These are phyloP conservation scores for Carassius gibelio DNA, from an alignment of 2,113 vertebrate species.

Conservation along the genomic window DNA sequence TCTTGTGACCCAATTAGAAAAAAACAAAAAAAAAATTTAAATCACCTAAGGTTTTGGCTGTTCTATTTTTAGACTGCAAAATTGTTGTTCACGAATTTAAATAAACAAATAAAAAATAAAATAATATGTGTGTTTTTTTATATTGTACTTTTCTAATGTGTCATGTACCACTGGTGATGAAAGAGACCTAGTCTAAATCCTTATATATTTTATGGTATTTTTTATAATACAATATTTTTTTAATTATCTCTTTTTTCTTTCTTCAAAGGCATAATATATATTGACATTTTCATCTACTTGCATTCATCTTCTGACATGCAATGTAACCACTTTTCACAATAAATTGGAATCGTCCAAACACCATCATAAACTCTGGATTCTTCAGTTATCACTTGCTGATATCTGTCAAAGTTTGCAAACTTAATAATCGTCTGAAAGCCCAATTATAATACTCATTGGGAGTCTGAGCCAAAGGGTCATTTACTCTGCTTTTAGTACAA, in stretches of 20 bases:
- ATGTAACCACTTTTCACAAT: not conserved
- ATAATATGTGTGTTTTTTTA: no score
- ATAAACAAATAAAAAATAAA: not conserved
- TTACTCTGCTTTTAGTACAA: slow-evolving; percentile 9
- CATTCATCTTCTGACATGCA: not conserved
- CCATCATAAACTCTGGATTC: not conserved
- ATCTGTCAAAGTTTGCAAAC: slow-evolving; percentile 23
- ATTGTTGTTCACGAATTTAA: not conserved
- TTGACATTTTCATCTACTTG: not conserved
- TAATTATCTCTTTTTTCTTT: not conserved
- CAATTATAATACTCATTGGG: slow-evolving; percentile 17
- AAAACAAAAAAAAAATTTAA: not conserved
- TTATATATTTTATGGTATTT: not conserved
- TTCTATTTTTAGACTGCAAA: not conserved
- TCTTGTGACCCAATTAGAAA: not conserved
- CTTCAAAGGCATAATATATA: not conserved
- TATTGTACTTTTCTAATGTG: not conserved
- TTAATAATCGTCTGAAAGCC: slow-evolving; percentile 16
- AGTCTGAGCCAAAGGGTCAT: not conserved
- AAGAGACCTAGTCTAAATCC: not conserved
- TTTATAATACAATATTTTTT: no score
- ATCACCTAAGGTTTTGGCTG: not conserved
- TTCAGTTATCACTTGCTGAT: not conserved
- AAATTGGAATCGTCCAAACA: slow-evolving; percentile 20
- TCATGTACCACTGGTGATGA: not conserved